Conservation (phyloP, 2,888 invertebrate species). For the Phortica magna region DNA sequence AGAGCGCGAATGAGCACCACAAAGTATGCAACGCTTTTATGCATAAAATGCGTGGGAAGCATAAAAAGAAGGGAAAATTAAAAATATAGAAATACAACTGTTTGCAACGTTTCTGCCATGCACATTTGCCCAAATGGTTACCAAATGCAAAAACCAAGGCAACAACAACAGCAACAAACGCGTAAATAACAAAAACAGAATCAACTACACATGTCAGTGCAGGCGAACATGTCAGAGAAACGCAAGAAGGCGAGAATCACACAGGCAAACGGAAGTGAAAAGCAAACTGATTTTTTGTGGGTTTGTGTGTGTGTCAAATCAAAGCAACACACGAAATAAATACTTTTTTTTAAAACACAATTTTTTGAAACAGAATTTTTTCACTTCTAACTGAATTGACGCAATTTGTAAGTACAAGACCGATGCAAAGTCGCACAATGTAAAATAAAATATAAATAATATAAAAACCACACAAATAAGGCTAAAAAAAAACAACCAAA, state of each 20-base stretch:
- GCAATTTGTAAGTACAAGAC: conserved; percentile 1
- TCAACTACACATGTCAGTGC: background rate
- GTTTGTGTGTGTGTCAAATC: background rate
- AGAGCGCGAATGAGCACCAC: conserved; percentile 9
- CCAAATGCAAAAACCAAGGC: conserved; percentile 46
- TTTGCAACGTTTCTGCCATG: background rate
- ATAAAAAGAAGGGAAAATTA: background rate
- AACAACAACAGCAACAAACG: conserved; percentile 43
- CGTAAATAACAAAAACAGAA: conserved; percentile 9
- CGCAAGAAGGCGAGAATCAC: conserved; percentile 1
- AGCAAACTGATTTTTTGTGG: background rate
- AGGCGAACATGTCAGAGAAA: conserved; percentile 5
- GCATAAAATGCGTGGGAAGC: conserved; percentile 1
- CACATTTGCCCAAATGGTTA: background rate
- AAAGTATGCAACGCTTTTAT: conserved; percentile 26
- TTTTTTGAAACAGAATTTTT: conserved; percentile 25
- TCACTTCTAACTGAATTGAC: conserved; percentile 15
- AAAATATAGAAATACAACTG: background rate
- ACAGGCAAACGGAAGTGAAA: background rate
- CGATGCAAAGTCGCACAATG: conserved; percentile 10
- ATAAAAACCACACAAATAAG: conserved; percentile 15
- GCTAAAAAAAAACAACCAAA: conserved; percentile 38
- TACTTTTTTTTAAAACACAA: background rate
- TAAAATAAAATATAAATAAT: conserved; percentile 21
- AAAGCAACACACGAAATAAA: conserved; percentile 18